Percentiles rank a stretch among this genome's conserved stretches.
Evolutionary conservation across 1,140 invertebrate genomes (phyloP).

Genomic region (Musca vetustissima): DNA sequence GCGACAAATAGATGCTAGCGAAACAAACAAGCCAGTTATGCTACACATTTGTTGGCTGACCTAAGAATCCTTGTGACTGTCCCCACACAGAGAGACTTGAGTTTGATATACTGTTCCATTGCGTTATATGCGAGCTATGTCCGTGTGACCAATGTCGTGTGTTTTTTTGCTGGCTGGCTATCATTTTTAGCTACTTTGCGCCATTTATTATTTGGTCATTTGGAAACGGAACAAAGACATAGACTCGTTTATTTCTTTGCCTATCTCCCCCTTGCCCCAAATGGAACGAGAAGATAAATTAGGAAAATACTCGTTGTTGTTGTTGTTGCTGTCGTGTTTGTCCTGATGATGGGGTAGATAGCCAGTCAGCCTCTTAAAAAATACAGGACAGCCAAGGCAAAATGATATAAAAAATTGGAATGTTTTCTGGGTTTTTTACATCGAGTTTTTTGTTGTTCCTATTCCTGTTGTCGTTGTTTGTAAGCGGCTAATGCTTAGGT

Average conservation of each 20-base stretch:
- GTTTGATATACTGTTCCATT: no score
- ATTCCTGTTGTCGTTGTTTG: constrained; percentile 7
- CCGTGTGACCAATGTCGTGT: neutral
- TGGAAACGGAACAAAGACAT: constrained; percentile 12
- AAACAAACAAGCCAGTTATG: neutral
- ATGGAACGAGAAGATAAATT: constrained; percentile 8
- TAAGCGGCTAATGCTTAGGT: constrained; percentile 40
- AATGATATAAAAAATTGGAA: no score
- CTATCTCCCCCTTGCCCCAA: no score
- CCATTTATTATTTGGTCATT: constrained; percentile 24
- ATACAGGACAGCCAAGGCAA: no score
- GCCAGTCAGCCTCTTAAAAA: neutral
- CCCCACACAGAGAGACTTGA: neutral
- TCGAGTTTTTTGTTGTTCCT: no score
- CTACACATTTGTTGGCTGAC: neutral
- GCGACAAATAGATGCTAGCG: neutral
- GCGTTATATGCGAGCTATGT: no score
- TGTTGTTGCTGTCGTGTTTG: neutral
- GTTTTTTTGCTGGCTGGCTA: no score
- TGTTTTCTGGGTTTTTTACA: no score
- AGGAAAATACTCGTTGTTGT: constrained; percentile 10
- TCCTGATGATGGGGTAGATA: constrained; percentile 8
- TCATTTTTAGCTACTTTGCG: constrained; percentile 15
- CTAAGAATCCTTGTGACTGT: neutral
- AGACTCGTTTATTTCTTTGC: no score